These are phyloP conservation scores for Pseudorectes ferrugineus DNA, from an alignment of 2,113 vertebrate species.

Conservation along the genomic window DNA sequence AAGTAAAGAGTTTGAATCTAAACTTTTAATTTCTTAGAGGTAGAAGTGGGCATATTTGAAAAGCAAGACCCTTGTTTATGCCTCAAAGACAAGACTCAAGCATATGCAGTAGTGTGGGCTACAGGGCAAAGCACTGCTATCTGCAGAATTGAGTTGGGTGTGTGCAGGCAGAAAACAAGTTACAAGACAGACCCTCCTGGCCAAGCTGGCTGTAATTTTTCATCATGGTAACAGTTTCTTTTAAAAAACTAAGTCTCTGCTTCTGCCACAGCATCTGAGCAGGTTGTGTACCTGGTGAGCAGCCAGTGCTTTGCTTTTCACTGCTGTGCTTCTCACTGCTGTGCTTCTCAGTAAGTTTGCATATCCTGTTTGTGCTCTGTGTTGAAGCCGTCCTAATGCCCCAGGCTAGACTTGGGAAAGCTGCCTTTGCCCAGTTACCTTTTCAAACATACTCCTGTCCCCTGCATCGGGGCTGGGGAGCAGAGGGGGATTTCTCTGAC, in stretches of 20 bases:
- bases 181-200: neutral
- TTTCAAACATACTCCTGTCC: too few relatives aligned
- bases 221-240: neutral
- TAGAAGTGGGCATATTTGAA: neutral
- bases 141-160: accelerated
- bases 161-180: neutral
- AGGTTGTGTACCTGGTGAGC: neutral
- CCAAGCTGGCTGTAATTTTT: neutral
- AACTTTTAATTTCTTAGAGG: neutral
- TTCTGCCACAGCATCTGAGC: neutral
- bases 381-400: neutral
- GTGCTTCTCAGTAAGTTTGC: neutral
- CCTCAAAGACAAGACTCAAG: neutral
- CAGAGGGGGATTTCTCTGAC: neutral
- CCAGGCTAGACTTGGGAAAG: neutral
- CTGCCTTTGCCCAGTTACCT: neutral
- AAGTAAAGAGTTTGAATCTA: neutral
- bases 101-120: neutral
- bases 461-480: neutral
- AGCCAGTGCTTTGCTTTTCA: neutral
- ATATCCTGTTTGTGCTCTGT: neutral
- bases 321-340: neutral
- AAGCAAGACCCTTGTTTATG: neutral
- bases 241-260: neutral
- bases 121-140: neutral